Base-by-base conservation (phyloP, 2,888 invertebrate genomes). In the Spicauda simplicius region DNA sequence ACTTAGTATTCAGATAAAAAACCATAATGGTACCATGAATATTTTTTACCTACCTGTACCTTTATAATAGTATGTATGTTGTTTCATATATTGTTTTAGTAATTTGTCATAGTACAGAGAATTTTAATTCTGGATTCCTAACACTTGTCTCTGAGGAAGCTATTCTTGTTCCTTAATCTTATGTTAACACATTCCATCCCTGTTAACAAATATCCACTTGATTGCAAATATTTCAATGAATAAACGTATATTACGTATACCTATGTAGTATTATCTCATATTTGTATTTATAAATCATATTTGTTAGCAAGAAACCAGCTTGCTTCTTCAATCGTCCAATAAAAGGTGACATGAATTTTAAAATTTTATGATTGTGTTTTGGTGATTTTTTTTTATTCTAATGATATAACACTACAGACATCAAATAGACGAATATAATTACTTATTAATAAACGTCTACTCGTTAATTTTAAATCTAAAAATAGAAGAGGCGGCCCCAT, bases 401-500 rank as follows among this genome's bases (percentile, higher is more conserved):
- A 77, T 81, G 82, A 74, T 84, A 70, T 82, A 83, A 81, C 72
- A 74, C 86, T 87, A 86, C 83, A 79, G 45, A 45, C 45, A 45
- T 45, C 86, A 87, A 85, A 81, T 74, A 78, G 83, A 85, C 78
- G 80, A 82, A 85, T 85, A 87, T 80, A 87, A 83, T 87, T 88
- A 78, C 81, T 86, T 90, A 90, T 80, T 80, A 85, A 85, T 71
- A 69, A 64, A 72, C 54, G 45, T 59, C 41, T 56, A 64, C 58
- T 37, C 37, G 54, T 48, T 57, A 66, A 71, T 71, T 76, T 80
- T 80, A 82, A 79, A 75, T 80, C 83, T 88, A 90, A 73, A 78
- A 82, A 78, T 82, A 83, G 83, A 80, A 88, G 86, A 92, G 91
- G 91, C 92, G 92, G 92, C 90, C 90, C 87, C 91, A 86, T 86